Evolutionary conservation across 1,140 invertebrate species (phyloP).

Genomic region (Charaxes varanes): DNA sequence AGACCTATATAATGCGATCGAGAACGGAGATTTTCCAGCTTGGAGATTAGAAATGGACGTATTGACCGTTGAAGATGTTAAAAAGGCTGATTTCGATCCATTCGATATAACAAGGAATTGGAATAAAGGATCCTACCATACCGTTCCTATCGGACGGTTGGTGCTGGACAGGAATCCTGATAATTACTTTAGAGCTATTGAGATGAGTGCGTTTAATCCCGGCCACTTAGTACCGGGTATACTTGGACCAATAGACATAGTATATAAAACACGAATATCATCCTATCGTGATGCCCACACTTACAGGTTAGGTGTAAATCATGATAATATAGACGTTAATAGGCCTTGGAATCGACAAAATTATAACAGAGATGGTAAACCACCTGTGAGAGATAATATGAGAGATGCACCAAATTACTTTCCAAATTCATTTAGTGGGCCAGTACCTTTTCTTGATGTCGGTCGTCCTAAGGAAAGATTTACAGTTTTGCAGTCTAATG

Average conservation of each 20-base stretch:
- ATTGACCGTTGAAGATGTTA: constrained; percentile 70
- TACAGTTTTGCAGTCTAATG: constrained; percentile 20
- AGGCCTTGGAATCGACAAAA: constrained; percentile 84
- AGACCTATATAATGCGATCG: constrained; percentile 50
- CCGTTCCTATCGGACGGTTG: constrained; percentile 89
- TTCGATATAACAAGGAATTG: constrained; percentile 85
- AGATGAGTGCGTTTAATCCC: constrained; percentile 91
- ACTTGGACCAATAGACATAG: constrained; percentile 87
- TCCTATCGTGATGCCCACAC: constrained; percentile 91
- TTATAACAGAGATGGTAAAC: constrained; percentile 83
- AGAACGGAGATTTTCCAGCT: constrained; percentile 76
- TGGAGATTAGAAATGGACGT: constrained; percentile 80
- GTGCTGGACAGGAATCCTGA: constrained; percentile 87
- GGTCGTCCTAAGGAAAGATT: constrained; percentile 25
- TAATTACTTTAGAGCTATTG: constrained; percentile 90
- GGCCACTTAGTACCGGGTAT: constrained; percentile 91
- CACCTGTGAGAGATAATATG: constrained; percentile 74
- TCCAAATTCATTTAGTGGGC: constrained; percentile 93
- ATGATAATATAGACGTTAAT: constrained; percentile 91
- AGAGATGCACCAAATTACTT: constrained; percentile 92
- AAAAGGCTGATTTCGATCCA: constrained; percentile 74
- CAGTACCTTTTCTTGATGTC: constrained; percentile 56
- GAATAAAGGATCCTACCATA: constrained; percentile 87
- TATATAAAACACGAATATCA: constrained; percentile 89
- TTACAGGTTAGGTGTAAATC: constrained; percentile 90